Percentiles rank a stretch among this genome's conserved stretches.
Evolutionary conservation across 1,140 invertebrate species (phyloP).

Genomic region (Euwallacea fornicatus): DNA sequence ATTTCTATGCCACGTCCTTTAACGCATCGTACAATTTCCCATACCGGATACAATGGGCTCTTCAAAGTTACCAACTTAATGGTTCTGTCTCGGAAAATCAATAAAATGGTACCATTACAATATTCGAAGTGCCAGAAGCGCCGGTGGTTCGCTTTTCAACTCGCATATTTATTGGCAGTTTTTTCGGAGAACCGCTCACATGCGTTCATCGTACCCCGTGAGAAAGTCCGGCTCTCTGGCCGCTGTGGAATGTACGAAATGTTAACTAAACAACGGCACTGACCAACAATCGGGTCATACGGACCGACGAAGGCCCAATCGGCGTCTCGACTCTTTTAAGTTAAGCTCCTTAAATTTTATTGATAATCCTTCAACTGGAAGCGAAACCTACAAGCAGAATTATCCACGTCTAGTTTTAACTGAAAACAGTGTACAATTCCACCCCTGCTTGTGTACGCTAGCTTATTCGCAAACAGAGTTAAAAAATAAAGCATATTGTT

Average conservation of each 20-base stretch:
- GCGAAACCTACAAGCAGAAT: slow-evolving; percentile 1
- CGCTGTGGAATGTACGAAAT: slow-evolving; percentile 37
- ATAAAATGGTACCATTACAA: slow-evolving; percentile 27
- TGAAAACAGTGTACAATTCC: too few species aligned
- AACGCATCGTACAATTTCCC: too few species aligned
- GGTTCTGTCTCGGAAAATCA: slow-evolving; percentile 17
- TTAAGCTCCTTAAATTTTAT: slow-evolving; percentile 5
- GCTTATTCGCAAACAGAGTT: too few species aligned
- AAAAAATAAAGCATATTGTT: too few species aligned
- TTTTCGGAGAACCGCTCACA: slow-evolving; percentile 34
- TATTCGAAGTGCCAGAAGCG: slow-evolving; percentile 28
- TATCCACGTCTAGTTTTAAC: too few species aligned
- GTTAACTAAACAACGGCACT: slow-evolving; percentile 32
- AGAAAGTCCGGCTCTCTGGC: slow-evolving; percentile 34
- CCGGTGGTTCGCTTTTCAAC: slow-evolving; percentile 24
- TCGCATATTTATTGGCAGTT: slow-evolving; percentile 32
- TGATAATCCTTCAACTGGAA: slow-evolving; percentile 25
- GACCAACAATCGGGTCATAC: slow-evolving; percentile 21
- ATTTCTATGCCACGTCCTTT: too few species aligned
- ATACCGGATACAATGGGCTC: too few species aligned
- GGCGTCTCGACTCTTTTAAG: neutral
- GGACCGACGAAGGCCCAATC: slow-evolving; percentile 8
- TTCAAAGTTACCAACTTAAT: too few species aligned
- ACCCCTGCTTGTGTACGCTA: too few species aligned
- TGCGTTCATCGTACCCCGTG: slow-evolving; percentile 34